Percentiles rank a stretch among this genome's conserved stretches.
phyloP scores from a whole-genome alignment of 1,140 invertebrate genomes.

The Micrasema minimum region DNA sequence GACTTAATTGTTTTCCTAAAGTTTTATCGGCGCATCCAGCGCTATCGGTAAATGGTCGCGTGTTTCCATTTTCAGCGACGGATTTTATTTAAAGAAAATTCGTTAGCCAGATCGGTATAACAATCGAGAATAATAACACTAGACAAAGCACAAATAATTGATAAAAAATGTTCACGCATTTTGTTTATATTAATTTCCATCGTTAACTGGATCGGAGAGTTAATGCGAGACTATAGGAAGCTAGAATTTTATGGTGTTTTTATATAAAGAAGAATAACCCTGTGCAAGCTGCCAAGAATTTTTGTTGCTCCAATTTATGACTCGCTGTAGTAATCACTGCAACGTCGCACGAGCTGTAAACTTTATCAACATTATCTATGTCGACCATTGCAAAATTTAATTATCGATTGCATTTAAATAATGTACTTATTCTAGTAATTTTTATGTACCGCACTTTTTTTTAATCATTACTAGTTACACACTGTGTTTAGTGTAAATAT shows the following conservation, averaged over 20 bases:
- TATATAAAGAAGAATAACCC: not conserved
- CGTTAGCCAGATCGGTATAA: no score
- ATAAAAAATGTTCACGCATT: not conserved
- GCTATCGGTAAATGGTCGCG: not conserved
- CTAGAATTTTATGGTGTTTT: not conserved
- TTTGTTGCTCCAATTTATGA: constrained; percentile 18
- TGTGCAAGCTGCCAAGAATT: constrained; percentile 10
- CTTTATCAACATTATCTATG: not conserved
- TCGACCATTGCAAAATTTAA: not conserved
- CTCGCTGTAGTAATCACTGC: constrained; percentile 9
- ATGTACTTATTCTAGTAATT: no score
- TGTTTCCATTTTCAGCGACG: not conserved
- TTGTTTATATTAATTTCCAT: not conserved
- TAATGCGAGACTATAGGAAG: not conserved
- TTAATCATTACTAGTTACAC: no score
- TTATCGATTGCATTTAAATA: no score
- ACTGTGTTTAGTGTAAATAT: no score
- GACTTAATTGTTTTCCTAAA: constrained; percentile 19
- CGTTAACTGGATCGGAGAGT: not conserved
- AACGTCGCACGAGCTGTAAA: constrained; percentile 6
- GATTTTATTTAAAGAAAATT: no score
- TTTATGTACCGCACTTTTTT: no score
- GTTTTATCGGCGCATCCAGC: constrained; percentile 1
- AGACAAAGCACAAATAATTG: no score
- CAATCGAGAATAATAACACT: no score